Evolutionary conservation across 2,113 vertebrate genomes (phyloP).

Genomic region (Crotalus viridis): DNA sequence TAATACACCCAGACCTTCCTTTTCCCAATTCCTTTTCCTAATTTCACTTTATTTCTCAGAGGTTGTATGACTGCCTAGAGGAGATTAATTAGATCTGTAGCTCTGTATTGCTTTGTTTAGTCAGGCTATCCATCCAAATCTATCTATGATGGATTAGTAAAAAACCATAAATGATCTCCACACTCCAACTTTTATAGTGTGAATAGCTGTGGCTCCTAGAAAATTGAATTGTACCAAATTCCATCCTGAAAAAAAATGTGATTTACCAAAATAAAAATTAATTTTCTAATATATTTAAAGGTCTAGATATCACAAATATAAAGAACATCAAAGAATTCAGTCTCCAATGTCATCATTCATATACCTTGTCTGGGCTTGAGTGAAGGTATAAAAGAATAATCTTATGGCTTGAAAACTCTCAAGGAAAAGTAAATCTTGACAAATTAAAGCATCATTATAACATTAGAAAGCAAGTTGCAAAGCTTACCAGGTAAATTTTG

Average conservation of each 20-base stretch:
- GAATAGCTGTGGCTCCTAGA: neutral
- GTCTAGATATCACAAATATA: neutral
- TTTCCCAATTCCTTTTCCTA: neutral
- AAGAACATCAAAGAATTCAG: neutral
- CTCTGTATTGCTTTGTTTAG: neutral
- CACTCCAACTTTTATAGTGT: neutral
- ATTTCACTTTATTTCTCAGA: neutral
- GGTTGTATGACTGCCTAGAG: neutral
- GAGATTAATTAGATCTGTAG: neutral
- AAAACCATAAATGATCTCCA: neutral
- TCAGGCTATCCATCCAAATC: neutral
- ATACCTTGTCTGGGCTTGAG: neutral
- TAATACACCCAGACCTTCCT: neutral
- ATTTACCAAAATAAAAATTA: neutral
- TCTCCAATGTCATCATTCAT: neutral
- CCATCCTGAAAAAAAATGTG: neutral
- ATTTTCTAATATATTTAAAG: neutral
- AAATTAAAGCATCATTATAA: neutral
- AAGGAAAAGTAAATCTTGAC: neutral
- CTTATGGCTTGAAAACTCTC: neutral
- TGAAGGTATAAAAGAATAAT: neutral
- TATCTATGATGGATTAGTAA: neutral
- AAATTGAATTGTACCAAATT: neutral
- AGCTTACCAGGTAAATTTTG: neutral
- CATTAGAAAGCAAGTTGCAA: neutral